Evolutionary conservation across 2,888 invertebrate species (phyloP).

Genomic region (Synergus gifuensis): DNA sequence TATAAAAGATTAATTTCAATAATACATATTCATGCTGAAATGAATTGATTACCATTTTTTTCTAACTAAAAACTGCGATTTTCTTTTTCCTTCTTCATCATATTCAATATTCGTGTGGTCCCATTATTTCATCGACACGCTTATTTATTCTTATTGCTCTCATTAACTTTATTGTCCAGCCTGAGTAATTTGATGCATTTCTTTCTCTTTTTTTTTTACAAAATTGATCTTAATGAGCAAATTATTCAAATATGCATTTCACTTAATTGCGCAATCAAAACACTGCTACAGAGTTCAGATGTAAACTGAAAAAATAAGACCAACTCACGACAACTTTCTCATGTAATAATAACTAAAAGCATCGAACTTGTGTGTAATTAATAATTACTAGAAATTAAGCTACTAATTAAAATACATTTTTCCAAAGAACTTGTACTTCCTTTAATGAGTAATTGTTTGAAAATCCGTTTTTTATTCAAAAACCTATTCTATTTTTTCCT

Average conservation of each 20-base stretch:
- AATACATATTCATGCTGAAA: background rate
- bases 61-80: background rate
- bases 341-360: background rate
- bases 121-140: background rate
- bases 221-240: slow-evolving; percentile 5
- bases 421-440: background rate
- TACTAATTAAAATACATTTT: background rate
- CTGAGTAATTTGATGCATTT: background rate
- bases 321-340: background rate
- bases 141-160: background rate
- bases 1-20: background rate
- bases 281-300: background rate
- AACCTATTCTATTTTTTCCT: no score
- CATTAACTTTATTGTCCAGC: background rate
- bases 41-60: background rate
- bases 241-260: slow-evolving; percentile 21
- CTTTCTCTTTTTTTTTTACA: background rate
- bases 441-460: background rate
- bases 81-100: background rate
- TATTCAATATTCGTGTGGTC: background rate
- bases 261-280: slow-evolving; percentile 14
- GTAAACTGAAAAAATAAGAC: background rate
- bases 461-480: background rate
- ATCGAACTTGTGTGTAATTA: background rate
- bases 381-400: no score